These are phyloP conservation scores for Pteria penguin DNA, from an alignment of 2,888 invertebrate species.

Conservation along the genomic window DNA sequence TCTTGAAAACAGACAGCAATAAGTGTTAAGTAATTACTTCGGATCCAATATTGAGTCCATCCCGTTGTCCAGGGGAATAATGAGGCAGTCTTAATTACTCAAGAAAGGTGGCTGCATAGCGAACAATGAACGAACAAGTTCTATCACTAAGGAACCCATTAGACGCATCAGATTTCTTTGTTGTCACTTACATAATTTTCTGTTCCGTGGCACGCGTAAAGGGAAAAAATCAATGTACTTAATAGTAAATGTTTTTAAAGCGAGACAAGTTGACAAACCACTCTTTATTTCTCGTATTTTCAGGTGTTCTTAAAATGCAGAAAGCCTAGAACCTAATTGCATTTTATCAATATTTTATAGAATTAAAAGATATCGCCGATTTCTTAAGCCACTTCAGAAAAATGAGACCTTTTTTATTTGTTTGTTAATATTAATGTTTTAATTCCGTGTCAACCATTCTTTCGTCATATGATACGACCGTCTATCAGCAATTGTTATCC, in stretches of 20 bases:
- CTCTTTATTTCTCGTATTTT: constrained; percentile 12
- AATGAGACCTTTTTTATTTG: no score
- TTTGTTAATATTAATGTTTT: no score
- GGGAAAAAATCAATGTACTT: constrained; percentile 16
- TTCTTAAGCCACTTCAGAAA: no score
- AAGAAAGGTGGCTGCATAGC: constrained; percentile 8
- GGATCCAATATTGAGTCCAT: not conserved
- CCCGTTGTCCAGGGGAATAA: constrained; percentile 14
- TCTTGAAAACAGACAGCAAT: constrained; percentile 5
- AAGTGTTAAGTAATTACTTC: constrained; percentile 24
- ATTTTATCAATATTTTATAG: not conserved
- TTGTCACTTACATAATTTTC: constrained; percentile 21
- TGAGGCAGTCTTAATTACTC: constrained; percentile 13
- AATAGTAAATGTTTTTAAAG: constrained; percentile 23
- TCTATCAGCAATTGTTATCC: no score
- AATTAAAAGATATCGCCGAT: no score
- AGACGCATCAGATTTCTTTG: constrained; percentile 13
- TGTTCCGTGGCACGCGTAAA: constrained; percentile 11
- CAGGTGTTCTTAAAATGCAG: constrained; percentile 10
- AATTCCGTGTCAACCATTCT: no score
- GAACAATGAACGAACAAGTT: not conserved
- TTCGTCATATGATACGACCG: no score
- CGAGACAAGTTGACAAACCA: constrained; percentile 9
- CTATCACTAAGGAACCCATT: constrained; percentile 6
- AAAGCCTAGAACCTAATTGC: no score